phyloP scores from a whole-genome alignment of 2,888 invertebrate species.

The Gymnoscelis rufifasciata region DNA sequence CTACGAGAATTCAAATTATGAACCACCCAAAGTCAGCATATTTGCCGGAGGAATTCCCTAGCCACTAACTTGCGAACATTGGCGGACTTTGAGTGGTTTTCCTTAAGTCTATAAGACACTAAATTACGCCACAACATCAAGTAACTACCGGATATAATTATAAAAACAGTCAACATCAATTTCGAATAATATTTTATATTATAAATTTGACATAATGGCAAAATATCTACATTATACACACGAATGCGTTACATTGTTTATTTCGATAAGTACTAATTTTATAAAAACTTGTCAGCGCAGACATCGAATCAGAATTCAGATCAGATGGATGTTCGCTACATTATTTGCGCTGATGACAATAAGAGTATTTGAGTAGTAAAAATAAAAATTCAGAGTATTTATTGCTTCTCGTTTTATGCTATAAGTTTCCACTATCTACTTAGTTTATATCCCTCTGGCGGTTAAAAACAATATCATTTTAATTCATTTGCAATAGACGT shows the following conservation, averaged over 20 bases:
- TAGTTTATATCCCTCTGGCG: slow-evolving; percentile 75
- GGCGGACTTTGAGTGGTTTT: slow-evolving; percentile 57
- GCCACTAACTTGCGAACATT: slow-evolving; percentile 20
- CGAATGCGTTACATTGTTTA: slow-evolving; percentile 53
- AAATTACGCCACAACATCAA: slow-evolving; percentile 80
- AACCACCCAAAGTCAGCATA: slow-evolving; percentile 61
- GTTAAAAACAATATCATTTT: slow-evolving; percentile 33
- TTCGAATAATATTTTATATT: slow-evolving; percentile 72
- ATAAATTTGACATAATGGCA: slow-evolving; percentile 73
- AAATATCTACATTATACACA: slow-evolving; percentile 73
- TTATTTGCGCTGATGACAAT: slow-evolving; percentile 49
- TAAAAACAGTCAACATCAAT: slow-evolving; percentile 81
- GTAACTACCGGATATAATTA: slow-evolving; percentile 77
- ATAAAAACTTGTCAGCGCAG: slow-evolving; percentile 44
- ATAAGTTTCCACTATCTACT: slow-evolving; percentile 73
- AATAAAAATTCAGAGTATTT: slow-evolving; percentile 76
- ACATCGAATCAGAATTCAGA: slow-evolving; percentile 41
- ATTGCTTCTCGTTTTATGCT: slow-evolving; percentile 77
- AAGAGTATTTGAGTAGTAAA: slow-evolving; percentile 71
- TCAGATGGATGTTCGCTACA: slow-evolving; percentile 28
- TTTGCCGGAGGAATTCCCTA: slow-evolving; percentile 14
- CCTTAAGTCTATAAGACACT: slow-evolving; percentile 75
- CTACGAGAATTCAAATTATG: slow-evolving; percentile 71
- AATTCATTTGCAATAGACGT: slow-evolving; percentile 33
- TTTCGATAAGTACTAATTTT: slow-evolving; percentile 47